Percentiles rank a stretch among this genome's conserved stretches.
These are phyloP conservation scores for Apodemia duryi DNA, from an alignment of 2,888 invertebrate genomes.

Conservation along the genomic window DNA sequence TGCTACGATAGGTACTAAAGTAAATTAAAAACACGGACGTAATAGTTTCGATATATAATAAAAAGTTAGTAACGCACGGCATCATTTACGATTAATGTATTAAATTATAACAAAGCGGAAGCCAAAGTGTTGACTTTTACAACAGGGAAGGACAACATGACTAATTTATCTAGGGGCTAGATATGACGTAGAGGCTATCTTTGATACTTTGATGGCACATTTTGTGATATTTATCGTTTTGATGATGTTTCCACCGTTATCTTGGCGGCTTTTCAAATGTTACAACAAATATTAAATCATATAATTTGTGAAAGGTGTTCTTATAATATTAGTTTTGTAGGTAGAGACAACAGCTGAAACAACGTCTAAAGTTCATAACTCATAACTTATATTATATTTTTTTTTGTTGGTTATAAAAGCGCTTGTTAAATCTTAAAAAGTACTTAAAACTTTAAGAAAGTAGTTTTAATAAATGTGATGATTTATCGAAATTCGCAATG, in stretches of 20 bases:
- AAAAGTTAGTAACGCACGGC: neutral
- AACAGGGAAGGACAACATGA: conserved; percentile 39
- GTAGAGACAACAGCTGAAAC: conserved; percentile 4
- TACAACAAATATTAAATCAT: conserved; percentile 37
- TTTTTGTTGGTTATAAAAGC: neutral
- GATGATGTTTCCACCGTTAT: conserved; percentile 51
- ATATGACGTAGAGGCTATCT: conserved; percentile 51
- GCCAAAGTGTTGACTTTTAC: conserved; percentile 36
- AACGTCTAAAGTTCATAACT: neutral
- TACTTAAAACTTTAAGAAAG: conserved; percentile 1
- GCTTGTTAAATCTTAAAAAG: neutral
- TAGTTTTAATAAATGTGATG: conserved; percentile 1
- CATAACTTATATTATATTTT: conserved; percentile 1
- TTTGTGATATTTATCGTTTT: conserved; percentile 58
- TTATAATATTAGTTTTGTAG: neutral
- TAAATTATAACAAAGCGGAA: conserved; percentile 32
- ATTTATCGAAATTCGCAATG: conserved; percentile 32
- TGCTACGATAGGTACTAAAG: neutral
- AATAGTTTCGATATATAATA: neutral
- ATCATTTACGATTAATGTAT: conserved; percentile 1
- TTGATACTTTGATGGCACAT: conserved; percentile 50
- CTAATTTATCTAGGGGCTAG: conserved; percentile 45
- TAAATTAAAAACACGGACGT: neutral
- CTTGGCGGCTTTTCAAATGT: conserved; percentile 67
- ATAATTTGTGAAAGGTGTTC: conserved; percentile 33